Percentiles rank a stretch among this genome's conserved stretches.
These are phyloP conservation scores for Xestia sexstrigata DNA, from an alignment of 2,888 invertebrate species.

Conservation along the genomic window DNA sequence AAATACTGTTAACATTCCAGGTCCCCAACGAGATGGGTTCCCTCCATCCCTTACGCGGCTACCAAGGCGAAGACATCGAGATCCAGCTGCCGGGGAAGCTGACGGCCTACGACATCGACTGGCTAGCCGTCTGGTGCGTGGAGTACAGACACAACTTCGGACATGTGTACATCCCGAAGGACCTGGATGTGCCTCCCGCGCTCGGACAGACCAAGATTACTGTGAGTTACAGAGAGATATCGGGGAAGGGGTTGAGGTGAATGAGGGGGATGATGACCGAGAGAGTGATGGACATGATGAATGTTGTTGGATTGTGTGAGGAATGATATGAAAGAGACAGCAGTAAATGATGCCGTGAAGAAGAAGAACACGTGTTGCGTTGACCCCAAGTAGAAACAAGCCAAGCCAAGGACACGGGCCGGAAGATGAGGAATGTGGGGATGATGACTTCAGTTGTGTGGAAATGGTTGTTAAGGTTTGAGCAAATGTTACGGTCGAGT, in stretches of 20 bases:
- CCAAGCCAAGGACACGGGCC: too few relatives aligned
- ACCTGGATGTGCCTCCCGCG: slow-evolving; percentile 97
- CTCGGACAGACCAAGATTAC: slow-evolving; percentile 97
- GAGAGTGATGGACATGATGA: too few relatives aligned
- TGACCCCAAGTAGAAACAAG: slow-evolving; percentile 82
- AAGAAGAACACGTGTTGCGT: too few relatives aligned
- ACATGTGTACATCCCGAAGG: slow-evolving; percentile 96
- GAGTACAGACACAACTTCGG: slow-evolving; percentile 97
- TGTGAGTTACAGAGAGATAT: slow-evolving; percentile 88
- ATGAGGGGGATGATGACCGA: too few relatives aligned
- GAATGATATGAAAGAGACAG: too few relatives aligned
- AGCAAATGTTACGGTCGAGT: neutral
- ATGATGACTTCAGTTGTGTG: neutral
- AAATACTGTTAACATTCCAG: slow-evolving; percentile 72
- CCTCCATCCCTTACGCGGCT: slow-evolving; percentile 94
- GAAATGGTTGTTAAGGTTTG: neutral
- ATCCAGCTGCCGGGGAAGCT: slow-evolving; percentile 96
- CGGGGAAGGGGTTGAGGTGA: neutral
- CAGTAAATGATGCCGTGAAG: too few relatives aligned
- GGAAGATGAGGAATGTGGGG: slow-evolving; percentile 91
- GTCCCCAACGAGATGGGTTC: slow-evolving; percentile 97
- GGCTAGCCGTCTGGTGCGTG: slow-evolving; percentile 98
- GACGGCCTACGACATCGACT: slow-evolving; percentile 97
- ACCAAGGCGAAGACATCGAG: slow-evolving; percentile 98
- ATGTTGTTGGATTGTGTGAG: too few relatives aligned